phyloP scores from a whole-genome alignment of 2,113 vertebrate genomes.

The Malurus melanocephalus region DNA sequence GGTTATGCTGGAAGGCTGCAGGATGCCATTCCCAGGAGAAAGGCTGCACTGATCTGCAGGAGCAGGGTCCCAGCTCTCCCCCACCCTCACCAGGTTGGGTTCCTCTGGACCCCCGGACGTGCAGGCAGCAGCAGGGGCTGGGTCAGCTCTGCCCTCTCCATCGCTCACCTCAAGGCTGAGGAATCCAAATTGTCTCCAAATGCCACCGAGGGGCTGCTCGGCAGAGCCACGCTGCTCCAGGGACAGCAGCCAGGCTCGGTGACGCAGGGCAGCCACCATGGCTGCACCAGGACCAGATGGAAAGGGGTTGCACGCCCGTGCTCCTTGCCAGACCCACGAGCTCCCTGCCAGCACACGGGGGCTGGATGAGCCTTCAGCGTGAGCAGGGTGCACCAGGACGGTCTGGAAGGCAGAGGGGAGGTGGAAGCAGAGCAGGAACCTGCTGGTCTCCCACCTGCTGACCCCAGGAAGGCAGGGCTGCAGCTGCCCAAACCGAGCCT shows the following conservation, averaged over 20 bases:
- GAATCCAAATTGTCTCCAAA: neutral
- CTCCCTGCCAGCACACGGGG: neutral
- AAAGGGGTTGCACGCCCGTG: accelerated
- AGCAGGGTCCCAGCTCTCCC: neutral
- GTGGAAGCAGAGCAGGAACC: neutral
- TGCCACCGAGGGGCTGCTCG: accelerated
- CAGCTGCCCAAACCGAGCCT: accelerated
- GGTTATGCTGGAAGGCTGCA: neutral
- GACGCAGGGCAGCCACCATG: neutral
- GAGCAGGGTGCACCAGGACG: neutral
- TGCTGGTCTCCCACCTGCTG: neutral
- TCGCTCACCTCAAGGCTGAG: accelerated
- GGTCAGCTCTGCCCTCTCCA: neutral
- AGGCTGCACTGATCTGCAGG: conserved; percentile 2
- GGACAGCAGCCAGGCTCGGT: neutral
- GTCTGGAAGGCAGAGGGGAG: neutral
- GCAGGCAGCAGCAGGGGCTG: neutral
- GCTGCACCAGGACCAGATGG: neutral
- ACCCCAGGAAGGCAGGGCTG: neutral
- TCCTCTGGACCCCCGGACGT: conserved; percentile 5
- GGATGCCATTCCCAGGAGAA: neutral
- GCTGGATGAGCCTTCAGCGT: neutral
- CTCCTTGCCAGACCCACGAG: neutral
- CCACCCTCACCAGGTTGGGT: neutral
- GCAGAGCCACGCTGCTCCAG: accelerated